phyloP scores from a whole-genome alignment of 2,888 invertebrate genomes.

The Lepidocyrtinus sp. region DNA sequence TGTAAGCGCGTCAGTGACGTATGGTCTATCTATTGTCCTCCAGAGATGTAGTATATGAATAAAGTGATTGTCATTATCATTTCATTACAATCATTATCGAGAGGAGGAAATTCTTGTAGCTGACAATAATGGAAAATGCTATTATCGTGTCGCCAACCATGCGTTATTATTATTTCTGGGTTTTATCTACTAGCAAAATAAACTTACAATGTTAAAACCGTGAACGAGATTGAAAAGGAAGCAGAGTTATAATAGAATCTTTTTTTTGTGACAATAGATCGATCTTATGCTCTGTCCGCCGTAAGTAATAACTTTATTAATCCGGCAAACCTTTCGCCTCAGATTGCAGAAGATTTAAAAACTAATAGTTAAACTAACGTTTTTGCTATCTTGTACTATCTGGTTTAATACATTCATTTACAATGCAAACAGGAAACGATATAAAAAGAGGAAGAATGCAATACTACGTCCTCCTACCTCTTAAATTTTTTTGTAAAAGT shows the following conservation, averaged over 20 bases:
- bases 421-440: too few relatives aligned
- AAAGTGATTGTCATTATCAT: conserved; percentile 43
- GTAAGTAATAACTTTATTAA: conserved; percentile 28
- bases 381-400: too few relatives aligned
- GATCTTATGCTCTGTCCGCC: conserved; percentile 35
- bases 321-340: conserved; percentile 1
- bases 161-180: neutral
- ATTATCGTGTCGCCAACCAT: neutral
- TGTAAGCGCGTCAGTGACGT: conserved; percentile 33
- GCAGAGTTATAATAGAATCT: conserved; percentile 21
- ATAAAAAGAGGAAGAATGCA: too few relatives aligned
- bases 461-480: too few relatives aligned
- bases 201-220: neutral
- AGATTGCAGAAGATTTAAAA: neutral
- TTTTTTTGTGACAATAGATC: conserved; percentile 38
- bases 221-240: conserved; percentile 25
- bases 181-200: neutral
- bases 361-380: too few relatives aligned
- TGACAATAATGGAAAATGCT: neutral
- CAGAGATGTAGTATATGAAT: conserved; percentile 21
- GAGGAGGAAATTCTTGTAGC: conserved; percentile 17
- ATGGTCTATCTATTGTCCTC: conserved; percentile 46
- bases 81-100: conserved; percentile 23
- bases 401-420: too few relatives aligned
- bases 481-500: too few relatives aligned